Conservation (phyloP, 1,140 invertebrate genomes). For the Aphaenogaster rudis region DNA sequence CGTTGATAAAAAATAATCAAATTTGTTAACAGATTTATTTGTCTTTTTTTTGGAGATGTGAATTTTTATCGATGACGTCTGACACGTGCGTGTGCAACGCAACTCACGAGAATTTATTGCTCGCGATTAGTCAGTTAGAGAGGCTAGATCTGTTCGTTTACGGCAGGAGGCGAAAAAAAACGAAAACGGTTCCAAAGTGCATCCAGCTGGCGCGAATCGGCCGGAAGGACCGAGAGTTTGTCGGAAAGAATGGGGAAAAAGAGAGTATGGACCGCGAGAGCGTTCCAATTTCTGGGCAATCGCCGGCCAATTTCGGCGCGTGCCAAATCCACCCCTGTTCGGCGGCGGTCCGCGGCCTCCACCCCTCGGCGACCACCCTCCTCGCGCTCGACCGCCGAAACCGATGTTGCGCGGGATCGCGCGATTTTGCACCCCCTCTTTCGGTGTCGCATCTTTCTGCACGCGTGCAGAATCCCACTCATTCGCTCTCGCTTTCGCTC, state of each 20-base stretch:
- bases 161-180: background rate
- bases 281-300: slow-evolving; percentile 78
- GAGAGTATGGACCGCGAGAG: slow-evolving; percentile 59
- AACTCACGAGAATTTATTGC: slow-evolving; percentile 35
- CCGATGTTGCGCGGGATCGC: slow-evolving; percentile 71
- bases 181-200: slow-evolving; percentile 48
- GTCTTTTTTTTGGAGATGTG: background rate
- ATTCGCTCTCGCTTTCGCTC: slow-evolving; percentile 42
- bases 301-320: slow-evolving; percentile 80
- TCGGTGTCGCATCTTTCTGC: slow-evolving; percentile 49
- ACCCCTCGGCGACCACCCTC: slow-evolving; percentile 1
- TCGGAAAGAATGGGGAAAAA: slow-evolving; percentile 52
- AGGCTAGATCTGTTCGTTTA: slow-evolving; percentile 38
- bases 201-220: slow-evolving; percentile 48
- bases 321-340: slow-evolving; percentile 77
- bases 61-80: background rate
- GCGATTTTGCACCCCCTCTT: slow-evolving; percentile 63
- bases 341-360: slow-evolving; percentile 53
- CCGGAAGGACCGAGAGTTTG: slow-evolving; percentile 53
- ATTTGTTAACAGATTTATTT: background rate
- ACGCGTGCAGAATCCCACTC: slow-evolving; percentile 60
- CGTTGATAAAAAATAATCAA: background rate
- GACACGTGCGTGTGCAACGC: background rate
- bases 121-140: slow-evolving; percentile 49
- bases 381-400: slow-evolving; percentile 75